Conservation (phyloP, 2,797 vertebrate genomes). For the Urophycis tenuis region DNA sequence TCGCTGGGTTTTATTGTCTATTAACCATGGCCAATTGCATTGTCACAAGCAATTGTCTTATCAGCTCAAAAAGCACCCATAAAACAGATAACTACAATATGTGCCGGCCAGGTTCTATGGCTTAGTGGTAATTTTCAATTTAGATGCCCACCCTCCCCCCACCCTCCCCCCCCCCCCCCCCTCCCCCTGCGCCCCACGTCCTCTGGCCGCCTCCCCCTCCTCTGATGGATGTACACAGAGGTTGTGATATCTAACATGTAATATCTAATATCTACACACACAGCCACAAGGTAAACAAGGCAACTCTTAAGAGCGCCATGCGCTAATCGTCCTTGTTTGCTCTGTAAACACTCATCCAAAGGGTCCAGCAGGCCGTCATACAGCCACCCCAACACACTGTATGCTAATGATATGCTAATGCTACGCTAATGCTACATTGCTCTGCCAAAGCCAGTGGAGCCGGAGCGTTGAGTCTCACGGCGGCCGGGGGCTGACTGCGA, state of each 20-base stretch:
- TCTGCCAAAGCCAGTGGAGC: too few species aligned
- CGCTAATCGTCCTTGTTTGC: conserved; percentile 24
- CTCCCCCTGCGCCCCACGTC: not conserved
- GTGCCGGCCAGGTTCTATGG: conserved; percentile 51
- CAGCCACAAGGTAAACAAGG: conserved; percentile 8
- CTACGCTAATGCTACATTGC: too few species aligned
- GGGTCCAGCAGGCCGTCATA: not conserved
- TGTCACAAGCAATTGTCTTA: conserved; percentile 74
- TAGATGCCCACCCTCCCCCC: conserved; percentile 59
- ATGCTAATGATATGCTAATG: too few species aligned
- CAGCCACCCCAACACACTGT: not conserved
- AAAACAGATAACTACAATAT: conserved; percentile 66
- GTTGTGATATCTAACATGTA: conserved; percentile 39
- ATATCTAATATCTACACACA: conserved; percentile 38
- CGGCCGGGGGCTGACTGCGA: too few species aligned
- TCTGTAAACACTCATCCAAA: conserved; percentile 30
- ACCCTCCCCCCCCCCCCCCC: conserved; percentile 3
- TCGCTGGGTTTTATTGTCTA: conserved; percentile 64
- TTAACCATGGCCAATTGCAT: conserved; percentile 71
- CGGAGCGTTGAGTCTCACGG: too few species aligned
- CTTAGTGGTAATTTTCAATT: conserved; percentile 68
- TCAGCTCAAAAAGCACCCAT: conserved; percentile 64
- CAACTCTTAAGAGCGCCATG: not conserved
- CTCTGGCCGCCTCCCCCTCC: not conserved
- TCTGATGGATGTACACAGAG: conserved; percentile 44